Evolutionary conservation across 2,797 vertebrate genomes (phyloP), one percentile per base, ranked within the genome.

Genomic region (Simalia tracyae): DNA sequence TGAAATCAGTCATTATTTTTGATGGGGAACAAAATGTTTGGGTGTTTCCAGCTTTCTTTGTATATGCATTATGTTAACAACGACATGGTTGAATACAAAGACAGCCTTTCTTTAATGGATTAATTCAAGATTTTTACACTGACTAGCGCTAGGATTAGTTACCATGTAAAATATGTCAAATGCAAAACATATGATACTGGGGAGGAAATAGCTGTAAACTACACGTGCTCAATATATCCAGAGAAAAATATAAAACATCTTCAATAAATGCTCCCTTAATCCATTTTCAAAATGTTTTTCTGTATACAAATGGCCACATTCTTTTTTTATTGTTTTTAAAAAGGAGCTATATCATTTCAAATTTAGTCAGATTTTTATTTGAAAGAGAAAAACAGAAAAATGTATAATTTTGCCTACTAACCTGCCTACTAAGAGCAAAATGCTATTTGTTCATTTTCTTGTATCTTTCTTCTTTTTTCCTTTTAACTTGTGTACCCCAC

Each of bases 401-500:
- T 72, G 19, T 89, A 72, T 86, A 46, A 59, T 86, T 89, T 72
- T 89, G 56, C 50, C 36, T 72, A 89, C 60, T 84, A 11, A 87
- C 3, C 72, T 42, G 68, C 31, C 17, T 90, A 81, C 72, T 66
- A 56, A 76, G 61, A 87, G 15, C 57, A 22, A 56, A 89, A 84
- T 57, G 26, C 26, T 26, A 50, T 85, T 57, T 92, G 60, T 84
- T 57, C 42, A 59, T 61, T 91, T 86, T 59, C 54, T 50, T 92
- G 42, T 90, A 87, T 56, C 50, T 91, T 68, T 0, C 63, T 91
- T 86, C 24, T 92, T 66, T 42, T 54, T 31, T 26, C 61, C 84
- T 92, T 90, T 89, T 81, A 86, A 88, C 66, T 87, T 93, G 61
- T 87, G 3, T 68, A 42, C 31, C 42, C n/a, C 46, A 14, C 90